Conservation (phyloP, 2,888 invertebrate genomes). For the Drosophila borborema region DNA sequence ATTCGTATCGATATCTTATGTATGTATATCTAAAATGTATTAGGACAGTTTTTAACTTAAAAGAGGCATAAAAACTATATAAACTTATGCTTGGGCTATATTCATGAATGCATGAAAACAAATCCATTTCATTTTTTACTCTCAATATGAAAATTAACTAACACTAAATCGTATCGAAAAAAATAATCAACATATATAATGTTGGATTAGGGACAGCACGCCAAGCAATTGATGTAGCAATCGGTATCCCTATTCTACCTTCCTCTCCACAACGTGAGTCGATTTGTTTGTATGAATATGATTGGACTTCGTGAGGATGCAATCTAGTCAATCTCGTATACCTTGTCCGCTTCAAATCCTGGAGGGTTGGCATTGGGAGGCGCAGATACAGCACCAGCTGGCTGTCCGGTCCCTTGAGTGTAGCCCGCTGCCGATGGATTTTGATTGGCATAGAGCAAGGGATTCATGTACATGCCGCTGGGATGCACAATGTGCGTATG, state of each 20-base stretch:
- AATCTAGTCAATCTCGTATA: slow-evolving; percentile 82
- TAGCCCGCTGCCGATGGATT: slow-evolving; percentile 81
- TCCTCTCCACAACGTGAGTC: slow-evolving; percentile 17
- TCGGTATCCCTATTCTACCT: slow-evolving; percentile 2
- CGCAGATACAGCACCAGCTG: slow-evolving; percentile 26
- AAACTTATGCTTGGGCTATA: slow-evolving; percentile 52
- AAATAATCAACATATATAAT: slow-evolving; percentile 25
- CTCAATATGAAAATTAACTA: slow-evolving; percentile 46
- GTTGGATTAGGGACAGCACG: slow-evolving; percentile 25
- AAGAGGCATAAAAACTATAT: slow-evolving; percentile 50
- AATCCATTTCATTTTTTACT: slow-evolving; percentile 33
- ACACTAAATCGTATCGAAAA: slow-evolving; percentile 39
- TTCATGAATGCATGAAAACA: slow-evolving; percentile 44
- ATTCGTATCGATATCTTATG: slow-evolving; percentile 56
- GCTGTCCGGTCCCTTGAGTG: slow-evolving; percentile 62
- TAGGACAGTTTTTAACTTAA: slow-evolving; percentile 71
- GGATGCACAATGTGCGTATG: slow-evolving; percentile 82
- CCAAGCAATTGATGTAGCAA: background rate
- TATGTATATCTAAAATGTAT: slow-evolving; percentile 61
- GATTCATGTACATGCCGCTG: slow-evolving; percentile 84
- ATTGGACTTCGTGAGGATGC: slow-evolving; percentile 12
- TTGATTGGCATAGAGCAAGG: slow-evolving; percentile 83
- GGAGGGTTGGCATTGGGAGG: slow-evolving; percentile 28
- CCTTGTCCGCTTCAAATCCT: slow-evolving; percentile 80
- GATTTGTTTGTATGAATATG: slow-evolving; percentile 18